Evolutionary conservation across 2,113 vertebrate species (phyloP), one percentile per base, ranked within the genome.

Genomic region (Platichthys stellatus): DNA sequence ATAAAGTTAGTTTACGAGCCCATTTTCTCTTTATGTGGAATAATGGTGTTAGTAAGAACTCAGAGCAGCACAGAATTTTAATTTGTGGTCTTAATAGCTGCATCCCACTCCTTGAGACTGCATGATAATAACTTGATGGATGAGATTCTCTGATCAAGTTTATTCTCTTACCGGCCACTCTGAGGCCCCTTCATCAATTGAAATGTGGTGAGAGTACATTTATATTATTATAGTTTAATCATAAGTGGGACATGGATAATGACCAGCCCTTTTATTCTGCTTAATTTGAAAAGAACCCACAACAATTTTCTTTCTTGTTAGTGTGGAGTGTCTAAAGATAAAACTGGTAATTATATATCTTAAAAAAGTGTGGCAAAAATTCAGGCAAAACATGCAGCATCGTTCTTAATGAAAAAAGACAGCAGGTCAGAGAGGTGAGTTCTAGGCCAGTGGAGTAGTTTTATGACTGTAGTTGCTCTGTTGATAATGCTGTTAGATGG

Each of bases 1-100:
- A 88, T 88, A 85, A 87, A 89, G 81, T 87, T 75, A 69, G 82
- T 91, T 91, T 86, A 91, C 80, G 86, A 83, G 75, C 62, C 80
- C 68, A 72, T 85, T 84, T 86, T 47, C 69, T 81, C 72, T 89
- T 88, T 80, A 90, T 88, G 73, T 86, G 82, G 66, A 87, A 90
- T 87, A 85, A 89, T 88, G 63, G 21, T 80, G 84, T 83, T 84
- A 60, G 63, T 80, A 83, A 86, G 84, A 78, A 67, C 80, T 79
- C 31, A 15, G 61, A 80, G 72, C 66, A 47, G 68, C 66, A 47
- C 49, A 38, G 82, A 77, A 83, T 87, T 84, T 79, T 61, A 84
- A 86, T 77, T 63, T 51, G 0, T n/a, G 61, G 15, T 67, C 28
- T 26, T 45, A 64, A 83, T 73, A 81, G 82, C 74, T 58, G 68